Base-by-base conservation (phyloP, 2,797 vertebrate species). In the Hyperoplus immaculatus region DNA sequence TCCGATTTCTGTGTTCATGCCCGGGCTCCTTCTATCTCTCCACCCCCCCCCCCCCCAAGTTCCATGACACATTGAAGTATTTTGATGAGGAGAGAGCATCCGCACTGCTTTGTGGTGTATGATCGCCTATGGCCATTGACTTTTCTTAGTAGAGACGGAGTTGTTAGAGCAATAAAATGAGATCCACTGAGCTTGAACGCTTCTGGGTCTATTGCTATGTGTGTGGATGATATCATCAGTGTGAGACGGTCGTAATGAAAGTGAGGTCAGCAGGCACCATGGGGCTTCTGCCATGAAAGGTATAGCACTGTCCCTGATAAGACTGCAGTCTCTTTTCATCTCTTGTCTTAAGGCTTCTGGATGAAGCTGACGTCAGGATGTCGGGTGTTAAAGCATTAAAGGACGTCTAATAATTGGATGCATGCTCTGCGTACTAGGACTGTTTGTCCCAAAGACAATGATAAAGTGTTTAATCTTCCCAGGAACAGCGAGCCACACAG, bases 381-480 rank as follows among this genome's bases (percentile, higher is more conserved):
- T 87, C 62, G 29, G 59, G 42, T 15, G 55, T 85, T 73, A 75
- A 81, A 83, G 82, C 78, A 4, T 73, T 77, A 77, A 83, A 81
- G 74, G 75, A 29, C 69, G 16, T 85, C 69, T 84, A 75, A 85
- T 91, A 88, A 90, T 87, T 83, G 84, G 88, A 89, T 84, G 83
- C 77, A 59, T 72, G 76, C 85, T 82, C 65, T 10, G 69, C 14
- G 65, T 76, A 72, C 69, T 45, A 69, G 61, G 56, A 78, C 80
- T 78, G 85, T 89, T 93, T 90, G 86, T 93, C 84, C 84, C 86
- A 69, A 69, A 88, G 92, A 95, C 93, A 88, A 89, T 94, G 94
- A 95, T 93, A 79, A 93, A 95, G 93, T 67, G 90, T 94, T 94
- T 94, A 93, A 95, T 95, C 94, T 95, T 82, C 78, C 57, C 61